A percentile compares a stretch with the other conserved stretches of the same genome.
Conservation (phyloP, 2,888 invertebrate genomes). For the Pseudococcus jackbeardsleyi region DNA sequence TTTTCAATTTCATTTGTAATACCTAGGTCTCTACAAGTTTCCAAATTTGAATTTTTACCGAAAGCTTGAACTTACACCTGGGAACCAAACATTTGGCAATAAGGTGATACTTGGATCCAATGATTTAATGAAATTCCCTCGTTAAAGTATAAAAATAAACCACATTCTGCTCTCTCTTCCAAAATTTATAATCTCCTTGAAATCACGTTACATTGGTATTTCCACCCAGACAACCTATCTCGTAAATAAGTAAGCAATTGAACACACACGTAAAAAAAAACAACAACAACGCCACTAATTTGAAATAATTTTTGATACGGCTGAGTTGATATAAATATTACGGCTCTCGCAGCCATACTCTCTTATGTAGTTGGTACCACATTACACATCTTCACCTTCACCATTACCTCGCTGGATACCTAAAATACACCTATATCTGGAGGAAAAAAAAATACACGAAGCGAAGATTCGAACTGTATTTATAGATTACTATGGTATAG, state of each 20-base stretch:
- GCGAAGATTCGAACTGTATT: conserved; percentile 4
- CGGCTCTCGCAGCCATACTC: background rate
- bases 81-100: too few species aligned
- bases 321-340: background rate
- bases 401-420: background rate
- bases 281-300: background rate
- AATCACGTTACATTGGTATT: too few species aligned
- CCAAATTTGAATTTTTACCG: too few species aligned
- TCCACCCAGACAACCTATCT: too few species aligned
- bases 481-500: conserved; percentile 23
- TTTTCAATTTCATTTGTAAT: too few species aligned
- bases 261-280: background rate
- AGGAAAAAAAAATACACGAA: background rate
- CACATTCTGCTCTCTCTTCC: too few species aligned
- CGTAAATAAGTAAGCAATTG: background rate
- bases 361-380: background rate
- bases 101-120: too few species aligned
- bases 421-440: background rate
- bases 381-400: conserved; percentile 11
- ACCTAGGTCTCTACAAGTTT: too few species aligned
- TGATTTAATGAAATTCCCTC: too few species aligned
- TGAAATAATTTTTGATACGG: background rate
- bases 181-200: too few species aligned
- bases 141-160: too few species aligned
- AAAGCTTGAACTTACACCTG: too few species aligned